Conservation (phyloP, 2,113 vertebrate genomes). For the Acinonyx jubatus region DNA sequence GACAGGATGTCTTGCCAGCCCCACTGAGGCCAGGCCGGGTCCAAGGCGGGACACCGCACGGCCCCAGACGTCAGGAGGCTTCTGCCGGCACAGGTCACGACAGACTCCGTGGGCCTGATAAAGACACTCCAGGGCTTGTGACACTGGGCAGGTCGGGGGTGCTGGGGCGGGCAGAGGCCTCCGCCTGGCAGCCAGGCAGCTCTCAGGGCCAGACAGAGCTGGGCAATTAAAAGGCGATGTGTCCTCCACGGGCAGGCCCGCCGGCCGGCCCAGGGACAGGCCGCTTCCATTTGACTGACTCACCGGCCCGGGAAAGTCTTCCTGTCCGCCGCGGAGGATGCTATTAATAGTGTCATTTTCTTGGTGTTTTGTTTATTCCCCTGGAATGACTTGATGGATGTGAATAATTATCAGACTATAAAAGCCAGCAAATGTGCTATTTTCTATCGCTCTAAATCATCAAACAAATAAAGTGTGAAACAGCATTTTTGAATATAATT, state of each 20-base stretch:
- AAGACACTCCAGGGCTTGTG: background rate
- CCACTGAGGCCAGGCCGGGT: background rate
- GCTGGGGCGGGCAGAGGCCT: too few relatives aligned
- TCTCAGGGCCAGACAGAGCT: background rate
- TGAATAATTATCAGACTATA: conserved; percentile 89
- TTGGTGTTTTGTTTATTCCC: conserved; percentile 88
- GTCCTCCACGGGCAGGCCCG: background rate
- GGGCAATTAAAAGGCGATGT: background rate
- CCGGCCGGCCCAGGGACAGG: background rate
- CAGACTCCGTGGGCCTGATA: background rate
- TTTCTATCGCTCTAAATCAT: conserved; percentile 90
- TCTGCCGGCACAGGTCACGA: background rate
- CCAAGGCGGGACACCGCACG: background rate
- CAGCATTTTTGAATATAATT: conserved; percentile 90
- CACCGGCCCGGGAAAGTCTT: conserved; percentile 19
- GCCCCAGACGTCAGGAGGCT: background rate
- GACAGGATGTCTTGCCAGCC: fast-evolving
- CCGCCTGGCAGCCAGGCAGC: background rate
- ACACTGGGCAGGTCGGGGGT: fast-evolving
- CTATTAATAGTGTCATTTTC: conserved; percentile 88
- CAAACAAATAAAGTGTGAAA: conserved; percentile 91
- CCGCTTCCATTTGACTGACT: background rate
- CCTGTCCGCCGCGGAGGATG: conserved; percentile 68
- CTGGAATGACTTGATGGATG: conserved; percentile 88
- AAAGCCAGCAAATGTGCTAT: conserved; percentile 89